phyloP scores from a whole-genome alignment of 2,113 vertebrate species.

The Corythaeola cristata region DNA sequence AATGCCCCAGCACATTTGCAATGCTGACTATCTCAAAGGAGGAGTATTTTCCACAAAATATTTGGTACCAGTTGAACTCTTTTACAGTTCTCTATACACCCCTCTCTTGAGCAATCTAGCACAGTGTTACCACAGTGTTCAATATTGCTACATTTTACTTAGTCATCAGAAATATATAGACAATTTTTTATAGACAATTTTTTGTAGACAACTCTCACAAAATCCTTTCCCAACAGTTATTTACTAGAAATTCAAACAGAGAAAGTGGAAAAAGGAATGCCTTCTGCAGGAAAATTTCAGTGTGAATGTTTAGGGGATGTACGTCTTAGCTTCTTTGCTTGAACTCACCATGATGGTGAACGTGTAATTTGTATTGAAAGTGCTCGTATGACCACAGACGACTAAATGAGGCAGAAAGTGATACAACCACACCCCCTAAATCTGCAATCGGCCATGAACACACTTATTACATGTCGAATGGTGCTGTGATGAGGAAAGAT shows the following conservation, averaged over 20 bases:
- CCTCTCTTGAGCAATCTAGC: neutral
- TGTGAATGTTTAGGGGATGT: neutral
- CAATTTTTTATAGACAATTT: neutral
- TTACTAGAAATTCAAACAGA: neutral
- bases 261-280: neutral
- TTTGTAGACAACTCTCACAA: neutral
- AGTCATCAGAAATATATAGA: neutral
- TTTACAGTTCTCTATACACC: neutral
- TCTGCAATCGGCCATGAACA: neutral
- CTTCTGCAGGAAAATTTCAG: neutral
- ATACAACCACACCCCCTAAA: neutral
- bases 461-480: neutral
- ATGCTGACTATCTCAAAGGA: neutral
- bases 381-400: neutral
- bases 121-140: neutral
- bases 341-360: neutral
- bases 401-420: neutral
- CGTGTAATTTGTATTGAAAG: neutral
- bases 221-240: neutral
- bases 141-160: neutral
- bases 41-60: neutral
- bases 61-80: neutral
- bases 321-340: neutral
- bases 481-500: neutral
- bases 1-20: neutral